phyloP scores from a whole-genome alignment of 2,797 vertebrate genomes.

The Danionella dracula region DNA sequence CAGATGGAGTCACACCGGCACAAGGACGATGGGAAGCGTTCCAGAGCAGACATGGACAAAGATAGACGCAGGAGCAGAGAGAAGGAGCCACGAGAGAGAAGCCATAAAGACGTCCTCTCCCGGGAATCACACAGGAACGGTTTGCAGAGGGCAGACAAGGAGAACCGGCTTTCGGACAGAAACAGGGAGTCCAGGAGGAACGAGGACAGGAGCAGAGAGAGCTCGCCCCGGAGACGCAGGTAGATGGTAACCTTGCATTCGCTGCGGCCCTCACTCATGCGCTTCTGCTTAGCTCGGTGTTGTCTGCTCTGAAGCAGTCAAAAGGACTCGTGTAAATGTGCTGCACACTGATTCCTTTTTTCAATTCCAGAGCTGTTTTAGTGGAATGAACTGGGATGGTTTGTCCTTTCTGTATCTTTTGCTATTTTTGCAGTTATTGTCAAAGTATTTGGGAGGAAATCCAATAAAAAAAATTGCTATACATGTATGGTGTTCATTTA shows the following conservation, averaged over 20 bases:
- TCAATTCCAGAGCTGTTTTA: no score
- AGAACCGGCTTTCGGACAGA: conserved; percentile 55
- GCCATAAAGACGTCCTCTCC: conserved; percentile 48
- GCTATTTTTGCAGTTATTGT: conserved; percentile 25
- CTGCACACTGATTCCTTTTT: background rate
- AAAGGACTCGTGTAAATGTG: background rate
- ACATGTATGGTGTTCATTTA: background rate
- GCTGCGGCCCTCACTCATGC: conserved; percentile 1
- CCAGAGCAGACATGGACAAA: conserved; percentile 61
- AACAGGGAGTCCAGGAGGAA: conserved; percentile 59
- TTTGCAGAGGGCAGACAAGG: conserved; percentile 54
- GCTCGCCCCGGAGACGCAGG: conserved; percentile 64
- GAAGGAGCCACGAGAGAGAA: conserved; percentile 62
- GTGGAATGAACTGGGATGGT: conserved; percentile 9
- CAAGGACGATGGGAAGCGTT: conserved; percentile 55
- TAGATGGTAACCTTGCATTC: conserved; percentile 39
- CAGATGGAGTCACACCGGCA: conserved; percentile 57
- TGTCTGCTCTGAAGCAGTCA: background rate
- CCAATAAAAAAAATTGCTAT: conserved; percentile 26
- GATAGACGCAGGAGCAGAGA: conserved; percentile 58
- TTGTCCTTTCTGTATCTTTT: conserved; percentile 34
- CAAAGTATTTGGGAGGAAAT: conserved; percentile 13
- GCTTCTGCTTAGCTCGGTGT: conserved; percentile 16
- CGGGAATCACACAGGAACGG: conserved; percentile 62
- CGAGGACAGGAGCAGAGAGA: conserved; percentile 59